These are phyloP conservation scores for Eucriotettix oculatus DNA, from an alignment of 2,888 invertebrate species.

Conservation along the genomic window DNA sequence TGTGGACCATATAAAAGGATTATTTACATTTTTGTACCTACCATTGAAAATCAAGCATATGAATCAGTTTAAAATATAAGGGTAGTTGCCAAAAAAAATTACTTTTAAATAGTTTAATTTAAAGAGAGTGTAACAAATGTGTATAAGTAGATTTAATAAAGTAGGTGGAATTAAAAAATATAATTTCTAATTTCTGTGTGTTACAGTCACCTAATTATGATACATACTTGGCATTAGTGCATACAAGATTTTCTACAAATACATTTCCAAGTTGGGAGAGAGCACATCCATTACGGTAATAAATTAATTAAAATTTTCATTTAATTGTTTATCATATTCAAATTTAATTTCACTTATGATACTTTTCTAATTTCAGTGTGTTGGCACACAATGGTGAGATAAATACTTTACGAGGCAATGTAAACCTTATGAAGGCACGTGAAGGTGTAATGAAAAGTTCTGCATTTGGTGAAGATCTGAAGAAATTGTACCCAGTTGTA, in stretches of 20 bases:
- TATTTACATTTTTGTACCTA: too few species aligned
- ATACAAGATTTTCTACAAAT: slow-evolving; percentile 97
- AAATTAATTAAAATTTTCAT: neutral
- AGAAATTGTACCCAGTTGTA: slow-evolving; percentile 88
- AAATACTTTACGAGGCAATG: slow-evolving; percentile 95
- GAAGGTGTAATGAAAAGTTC: slow-evolving; percentile 93
- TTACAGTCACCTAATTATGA: slow-evolving; percentile 70
- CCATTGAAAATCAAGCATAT: too few species aligned
- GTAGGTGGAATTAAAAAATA: too few species aligned
- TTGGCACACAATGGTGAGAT: slow-evolving; percentile 99
- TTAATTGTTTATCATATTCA: neutral
- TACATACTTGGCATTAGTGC: slow-evolving; percentile 90
- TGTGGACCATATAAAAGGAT: too few species aligned
- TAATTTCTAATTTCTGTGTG: slow-evolving; percentile 6
- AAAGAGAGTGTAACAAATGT: too few species aligned
- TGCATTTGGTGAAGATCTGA: slow-evolving; percentile 65
- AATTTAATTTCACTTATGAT: too few species aligned
- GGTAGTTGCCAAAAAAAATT: too few species aligned
- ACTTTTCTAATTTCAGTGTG: slow-evolving; percentile 33
- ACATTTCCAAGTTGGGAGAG: slow-evolving; percentile 99
- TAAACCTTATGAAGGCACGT: slow-evolving; percentile 95
- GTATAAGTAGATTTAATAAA: too few species aligned
- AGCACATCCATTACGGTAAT: slow-evolving; percentile 87
- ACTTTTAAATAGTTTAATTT: too few species aligned
- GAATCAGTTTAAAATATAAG: too few species aligned